Evolutionary conservation across 2,888 invertebrate species (phyloP).

Genomic region (Patella caerulea): DNA sequence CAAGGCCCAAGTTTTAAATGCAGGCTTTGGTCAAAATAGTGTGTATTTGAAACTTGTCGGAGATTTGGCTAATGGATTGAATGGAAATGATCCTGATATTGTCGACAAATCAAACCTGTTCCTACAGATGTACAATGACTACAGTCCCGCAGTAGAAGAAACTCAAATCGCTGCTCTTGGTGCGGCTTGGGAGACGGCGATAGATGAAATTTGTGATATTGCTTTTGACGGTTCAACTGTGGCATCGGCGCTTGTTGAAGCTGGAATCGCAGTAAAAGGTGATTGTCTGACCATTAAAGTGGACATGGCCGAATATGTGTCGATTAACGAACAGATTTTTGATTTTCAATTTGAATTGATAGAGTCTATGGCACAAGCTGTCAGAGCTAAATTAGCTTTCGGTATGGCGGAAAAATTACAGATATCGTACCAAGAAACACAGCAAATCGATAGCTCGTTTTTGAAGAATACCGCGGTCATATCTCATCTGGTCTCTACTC

Average conservation of each 20-base stretch:
- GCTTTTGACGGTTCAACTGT: neutral
- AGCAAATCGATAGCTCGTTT: neutral
- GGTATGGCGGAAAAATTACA: neutral
- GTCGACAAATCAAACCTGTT: neutral
- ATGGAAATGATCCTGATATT: neutral
- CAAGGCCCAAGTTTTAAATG: neutral
- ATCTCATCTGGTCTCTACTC: neutral
- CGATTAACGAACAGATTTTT: neutral
- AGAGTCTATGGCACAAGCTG: neutral
- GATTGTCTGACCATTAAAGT: neutral
- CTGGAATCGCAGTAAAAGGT: neutral
- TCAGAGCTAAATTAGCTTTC: neutral
- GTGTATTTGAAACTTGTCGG: neutral
- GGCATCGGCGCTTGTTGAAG: neutral
- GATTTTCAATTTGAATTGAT: neutral
- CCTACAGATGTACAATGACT: neutral
- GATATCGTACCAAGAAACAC: neutral
- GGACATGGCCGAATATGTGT: neutral
- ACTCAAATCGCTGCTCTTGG: neutral
- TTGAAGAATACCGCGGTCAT: neutral
- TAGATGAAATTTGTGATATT: neutral
- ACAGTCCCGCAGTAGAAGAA: neutral
- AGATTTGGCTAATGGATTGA: neutral
- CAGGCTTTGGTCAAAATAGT: neutral
- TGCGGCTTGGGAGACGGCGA: neutral